These are phyloP conservation scores for Heliothis subflexa DNA, from an alignment of 1,140 invertebrate species.

Conservation along the genomic window DNA sequence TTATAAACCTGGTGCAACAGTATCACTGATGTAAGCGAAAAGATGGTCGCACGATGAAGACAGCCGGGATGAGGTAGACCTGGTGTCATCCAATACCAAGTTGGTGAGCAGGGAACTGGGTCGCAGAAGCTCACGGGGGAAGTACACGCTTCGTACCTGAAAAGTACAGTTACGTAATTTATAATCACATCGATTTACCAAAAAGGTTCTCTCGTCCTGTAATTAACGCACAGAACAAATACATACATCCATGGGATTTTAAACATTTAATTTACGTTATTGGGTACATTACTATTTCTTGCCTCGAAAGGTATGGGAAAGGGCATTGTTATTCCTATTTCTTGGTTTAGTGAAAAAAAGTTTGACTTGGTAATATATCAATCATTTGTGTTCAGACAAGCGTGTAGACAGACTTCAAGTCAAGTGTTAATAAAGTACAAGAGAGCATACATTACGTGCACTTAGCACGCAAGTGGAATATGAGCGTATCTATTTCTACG, in stretches of 20 bases:
- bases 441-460: not conserved
- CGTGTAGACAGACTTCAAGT: too few relatives aligned
- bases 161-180: constrained; percentile 33
- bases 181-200: too few relatives aligned
- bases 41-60: constrained; percentile 90
- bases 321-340: too few relatives aligned
- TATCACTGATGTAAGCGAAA: constrained; percentile 92
- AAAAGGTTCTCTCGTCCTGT: too few relatives aligned
- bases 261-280: too few relatives aligned
- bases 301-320: too few relatives aligned
- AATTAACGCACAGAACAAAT: too few relatives aligned
- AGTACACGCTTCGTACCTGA: constrained; percentile 87
- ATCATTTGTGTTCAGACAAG: too few relatives aligned
- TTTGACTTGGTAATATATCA: too few relatives aligned
- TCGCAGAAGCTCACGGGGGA: constrained; percentile 89
- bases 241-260: too few relatives aligned
- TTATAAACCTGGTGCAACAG: constrained; percentile 89
- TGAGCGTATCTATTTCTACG: not conserved
- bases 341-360: too few relatives aligned
- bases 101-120: constrained; percentile 91
- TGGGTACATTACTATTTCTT: too few relatives aligned
- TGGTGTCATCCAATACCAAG: constrained; percentile 91
- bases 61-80: constrained; percentile 80
- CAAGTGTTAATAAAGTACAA: not conserved
- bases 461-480: not conserved